phyloP scores from a whole-genome alignment of 2,888 invertebrate species.

The Trachelus iudaicus region DNA sequence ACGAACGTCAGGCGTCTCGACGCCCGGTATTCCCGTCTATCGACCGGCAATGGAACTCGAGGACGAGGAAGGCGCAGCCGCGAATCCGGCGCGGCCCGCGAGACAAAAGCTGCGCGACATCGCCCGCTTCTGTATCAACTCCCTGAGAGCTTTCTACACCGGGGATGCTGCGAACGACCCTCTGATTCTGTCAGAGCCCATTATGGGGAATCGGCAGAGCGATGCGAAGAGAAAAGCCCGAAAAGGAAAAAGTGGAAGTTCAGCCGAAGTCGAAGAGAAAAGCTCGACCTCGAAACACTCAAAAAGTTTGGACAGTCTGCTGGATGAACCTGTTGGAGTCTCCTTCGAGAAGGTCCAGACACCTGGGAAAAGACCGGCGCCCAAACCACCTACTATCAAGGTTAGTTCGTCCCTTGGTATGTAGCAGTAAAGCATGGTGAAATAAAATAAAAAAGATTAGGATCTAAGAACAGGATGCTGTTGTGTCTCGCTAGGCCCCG shows the following conservation, averaged over 20 bases:
- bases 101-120: slow-evolving; percentile 45
- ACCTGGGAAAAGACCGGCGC: slow-evolving; percentile 51
- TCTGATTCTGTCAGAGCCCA: slow-evolving; percentile 15
- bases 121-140: slow-evolving; percentile 46
- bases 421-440: background rate
- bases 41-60: slow-evolving; percentile 21
- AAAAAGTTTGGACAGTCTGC: slow-evolving; percentile 26
- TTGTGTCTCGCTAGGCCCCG: slow-evolving; percentile 8
- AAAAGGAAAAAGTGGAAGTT: slow-evolving; percentile 35
- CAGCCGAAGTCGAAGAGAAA: slow-evolving; percentile 22
- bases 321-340: slow-evolving; percentile 25
- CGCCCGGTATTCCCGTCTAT: slow-evolving; percentile 11
- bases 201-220: slow-evolving; percentile 63
- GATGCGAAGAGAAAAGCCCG: slow-evolving; percentile 54
- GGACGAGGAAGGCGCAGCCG: slow-evolving; percentile 43
- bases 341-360: slow-evolving; percentile 48
- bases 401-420: slow-evolving; percentile 22
- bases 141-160: slow-evolving; percentile 38
- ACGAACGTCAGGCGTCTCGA: background rate
- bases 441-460: background rate
- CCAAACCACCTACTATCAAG: slow-evolving; percentile 27
- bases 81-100: slow-evolving; percentile 29
- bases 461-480: background rate
- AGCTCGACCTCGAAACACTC: slow-evolving; percentile 14
- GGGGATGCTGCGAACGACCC: slow-evolving; percentile 22